phyloP scores from a whole-genome alignment of 2,113 vertebrate species.

The Candoia aspera region DNA sequence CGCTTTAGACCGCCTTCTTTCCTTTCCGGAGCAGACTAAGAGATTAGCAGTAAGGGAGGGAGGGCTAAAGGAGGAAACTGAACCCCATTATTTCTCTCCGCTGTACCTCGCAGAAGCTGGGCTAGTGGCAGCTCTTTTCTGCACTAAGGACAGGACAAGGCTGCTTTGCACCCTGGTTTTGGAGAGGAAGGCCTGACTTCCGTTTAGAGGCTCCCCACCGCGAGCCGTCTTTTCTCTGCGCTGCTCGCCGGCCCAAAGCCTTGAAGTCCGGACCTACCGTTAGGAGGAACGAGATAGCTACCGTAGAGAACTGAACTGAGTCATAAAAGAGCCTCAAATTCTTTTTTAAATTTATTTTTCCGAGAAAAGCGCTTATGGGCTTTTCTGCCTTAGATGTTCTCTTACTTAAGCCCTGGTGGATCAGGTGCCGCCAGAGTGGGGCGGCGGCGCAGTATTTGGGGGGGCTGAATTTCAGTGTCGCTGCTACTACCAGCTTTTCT shows the following conservation, averaged over 20 bases:
- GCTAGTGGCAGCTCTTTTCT: background rate
- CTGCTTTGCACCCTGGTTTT: background rate
- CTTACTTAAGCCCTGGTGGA: background rate
- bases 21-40: constrained; percentile 8
- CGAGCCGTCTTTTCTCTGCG: background rate
- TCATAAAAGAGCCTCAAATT: background rate
- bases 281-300: background rate
- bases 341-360: background rate
- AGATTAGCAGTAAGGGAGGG: background rate
- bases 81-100: background rate
- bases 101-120: background rate
- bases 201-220: background rate
- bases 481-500: background rate
- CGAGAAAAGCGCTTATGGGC: background rate
- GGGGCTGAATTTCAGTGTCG: background rate
- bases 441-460: background rate
- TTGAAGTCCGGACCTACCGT: background rate
- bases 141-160: background rate
- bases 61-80: background rate
- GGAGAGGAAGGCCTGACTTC: background rate
- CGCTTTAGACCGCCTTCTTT: background rate
- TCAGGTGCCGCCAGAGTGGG: no score
- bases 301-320: background rate
- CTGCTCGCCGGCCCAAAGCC: background rate
- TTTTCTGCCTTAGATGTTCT: background rate